Percentiles rank a stretch among this genome's conserved stretches.
phyloP scores from a whole-genome alignment of 2,888 invertebrate species.

The Sesamia inferens region DNA sequence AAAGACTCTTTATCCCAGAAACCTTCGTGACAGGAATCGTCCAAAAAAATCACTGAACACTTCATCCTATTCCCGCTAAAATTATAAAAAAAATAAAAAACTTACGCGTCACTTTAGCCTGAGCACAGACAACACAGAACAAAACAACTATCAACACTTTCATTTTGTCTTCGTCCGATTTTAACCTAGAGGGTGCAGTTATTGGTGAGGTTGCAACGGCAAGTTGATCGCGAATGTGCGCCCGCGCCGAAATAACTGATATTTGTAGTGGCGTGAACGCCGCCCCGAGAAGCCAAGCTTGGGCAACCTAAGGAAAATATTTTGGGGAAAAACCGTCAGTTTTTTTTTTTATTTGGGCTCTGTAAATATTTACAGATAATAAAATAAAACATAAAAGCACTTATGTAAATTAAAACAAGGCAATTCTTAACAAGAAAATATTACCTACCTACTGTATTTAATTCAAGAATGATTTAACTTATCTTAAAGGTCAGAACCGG shows the following conservation, averaged over 20 bases:
- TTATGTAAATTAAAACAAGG: neutral
- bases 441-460: neutral
- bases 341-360: constrained; percentile 13
- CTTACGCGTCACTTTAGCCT: constrained; percentile 85
- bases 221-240: constrained; percentile 79
- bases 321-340: constrained; percentile 43
- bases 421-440: constrained; percentile 12
- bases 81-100: constrained; percentile 53
- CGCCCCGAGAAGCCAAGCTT: constrained; percentile 60
- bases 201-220: constrained; percentile 68
- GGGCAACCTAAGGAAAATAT: constrained; percentile 66
- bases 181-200: constrained; percentile 45
- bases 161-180: constrained; percentile 69
- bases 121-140: constrained; percentile 73
- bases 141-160: constrained; percentile 76
- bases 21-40: neutral
- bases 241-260: constrained; percentile 78
- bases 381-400: constrained; percentile 11
- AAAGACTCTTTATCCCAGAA: neutral
- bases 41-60: constrained; percentile 3
- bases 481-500: neutral
- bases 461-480: neutral
- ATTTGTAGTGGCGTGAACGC: constrained; percentile 82
- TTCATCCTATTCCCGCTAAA: neutral
- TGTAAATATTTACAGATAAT: constrained; percentile 12